These are phyloP conservation scores for Monochamus saltuarius DNA, from an alignment of 1,140 invertebrate genomes.

Conservation along the genomic window DNA sequence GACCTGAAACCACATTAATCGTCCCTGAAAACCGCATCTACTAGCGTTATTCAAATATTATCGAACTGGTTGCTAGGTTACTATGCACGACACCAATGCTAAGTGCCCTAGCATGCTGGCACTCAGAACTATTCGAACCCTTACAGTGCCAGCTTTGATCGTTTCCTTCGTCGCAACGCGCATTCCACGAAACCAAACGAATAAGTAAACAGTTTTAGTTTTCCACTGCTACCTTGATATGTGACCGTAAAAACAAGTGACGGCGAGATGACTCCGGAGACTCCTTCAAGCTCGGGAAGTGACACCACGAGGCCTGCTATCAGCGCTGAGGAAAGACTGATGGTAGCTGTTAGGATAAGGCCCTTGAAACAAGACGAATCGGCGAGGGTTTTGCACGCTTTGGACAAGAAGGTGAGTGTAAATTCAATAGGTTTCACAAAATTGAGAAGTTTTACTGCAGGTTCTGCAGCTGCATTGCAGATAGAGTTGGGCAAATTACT, in stretches of 20 bases:
- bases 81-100: constrained; percentile 2
- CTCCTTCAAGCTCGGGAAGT: constrained; percentile 40
- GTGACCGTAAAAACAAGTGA: not conserved
- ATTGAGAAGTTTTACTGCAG: no score
- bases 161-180: no score
- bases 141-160: no score
- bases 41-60: constrained; percentile 27
- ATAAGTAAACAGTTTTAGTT: no score
- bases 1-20: no score
- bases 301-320: constrained; percentile 33
- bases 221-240: no score
- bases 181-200: no score
- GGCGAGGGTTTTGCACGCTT: constrained; percentile 39
- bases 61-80: constrained; percentile 29
- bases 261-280: constrained; percentile 45
- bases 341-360: constrained; percentile 51
- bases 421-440: no score
- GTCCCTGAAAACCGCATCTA: not conserved
- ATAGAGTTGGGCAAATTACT: no score
- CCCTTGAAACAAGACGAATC: constrained; percentile 46
- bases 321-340: constrained; percentile 40
- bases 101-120: no score
- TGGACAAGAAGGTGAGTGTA: constrained; percentile 45
- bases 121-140: no score
- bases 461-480: no score